Evolutionary conservation across 2,797 vertebrate genomes (phyloP), one percentile per base, ranked within the genome.

Genomic region (Pangasius larnaudii): DNA sequence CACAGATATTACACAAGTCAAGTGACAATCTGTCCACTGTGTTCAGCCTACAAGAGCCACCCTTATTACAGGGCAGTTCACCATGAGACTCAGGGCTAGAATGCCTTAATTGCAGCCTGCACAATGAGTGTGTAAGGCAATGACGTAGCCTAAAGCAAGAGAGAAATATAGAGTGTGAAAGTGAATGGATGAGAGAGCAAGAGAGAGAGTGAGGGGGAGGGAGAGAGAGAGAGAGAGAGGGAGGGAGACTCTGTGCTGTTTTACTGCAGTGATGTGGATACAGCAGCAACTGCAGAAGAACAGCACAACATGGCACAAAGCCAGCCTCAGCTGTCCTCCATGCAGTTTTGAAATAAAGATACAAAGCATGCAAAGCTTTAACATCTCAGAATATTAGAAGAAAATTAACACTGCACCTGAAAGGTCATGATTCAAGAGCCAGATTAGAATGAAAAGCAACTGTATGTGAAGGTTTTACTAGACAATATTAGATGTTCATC

Each of bases 21-120:
- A 58, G 81, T 90, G 86, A 90, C 88, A 89, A 88, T 86, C 71
- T 80, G 72, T 85, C 85, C 67, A 86, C 87, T 65, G 87, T 91
- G 85, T 85, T 84, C 53, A 71, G 85, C 49, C 83, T 83, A 88
- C 42, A 91, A 69, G n/a, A n/a, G 53, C 53, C 10, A 49, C 27
- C 67, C 36, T 86, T 69, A 42, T 88, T 33, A 86, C 69, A 86
- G 85, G n/a, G 79, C n/a, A 18, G 74, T 33, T 91, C 86, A 89
- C 91, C 89, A 88, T 61, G 86, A 80, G 87, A 91, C 59, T 13
- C 49, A 88, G 59, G 69, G 74, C 71, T 24, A 85, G 74, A 88
- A 30, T 58, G 61, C 22, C 65, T 88, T 2, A 84, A 89, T 87
- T 88, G 88, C 30, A 87, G 51, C 33, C 84, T 87, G 90, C 91